Base-by-base conservation (phyloP, 2,888 invertebrate genomes). In the Cheiracanthium punctorium region DNA sequence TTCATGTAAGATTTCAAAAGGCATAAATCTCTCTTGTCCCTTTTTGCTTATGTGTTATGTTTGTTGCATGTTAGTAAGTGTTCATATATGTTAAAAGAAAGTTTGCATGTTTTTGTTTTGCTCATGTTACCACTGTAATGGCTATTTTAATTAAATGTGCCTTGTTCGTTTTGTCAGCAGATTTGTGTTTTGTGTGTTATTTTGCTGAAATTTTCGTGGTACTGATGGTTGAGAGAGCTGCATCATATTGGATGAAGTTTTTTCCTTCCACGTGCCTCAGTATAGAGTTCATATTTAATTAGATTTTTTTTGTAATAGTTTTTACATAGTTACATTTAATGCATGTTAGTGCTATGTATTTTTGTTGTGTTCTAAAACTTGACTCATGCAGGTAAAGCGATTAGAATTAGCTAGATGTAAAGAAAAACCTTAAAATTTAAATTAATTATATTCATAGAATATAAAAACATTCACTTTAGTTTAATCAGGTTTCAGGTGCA, bases 241-340 rank as follows among this genome's bases (percentile, higher is more conserved):
- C 75, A 64, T 70, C 71, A 30, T 71, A 30, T 48, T 30, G 33
- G 74, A 29, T 74, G 80, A 73, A 81, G 74, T 81, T 32, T 71
- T n/a, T 37, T 80, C 24, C 17, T n/a, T 33, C 33, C 69, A 20
- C 1, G 4, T 58, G 58, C 20, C 20, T 24, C 24, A 24, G 20
- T 24, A n/a, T 48, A 48, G 58, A 7, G 20, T 58, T 24, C 37
- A 37, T 37, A 37, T 37, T 24, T 58, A 58, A 58, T 24, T 58
- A 58, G 24, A 17, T 48, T 48, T 24, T 17, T 58, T 24, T 20
- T 24, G 5, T 17, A 58, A 58, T 24, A 58, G 12, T 58, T 58
- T 24, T 37, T 37, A 37, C 10, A 7, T 37, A 37, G 24, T 48
- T 37, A 48, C 2, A 14, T 48, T 48, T 58, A 58, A 17, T 58